Percentiles rank a stretch among this genome's conserved stretches.
Conservation (phyloP, 2,113 vertebrate genomes). For the Peromyscus polionotus region DNA sequence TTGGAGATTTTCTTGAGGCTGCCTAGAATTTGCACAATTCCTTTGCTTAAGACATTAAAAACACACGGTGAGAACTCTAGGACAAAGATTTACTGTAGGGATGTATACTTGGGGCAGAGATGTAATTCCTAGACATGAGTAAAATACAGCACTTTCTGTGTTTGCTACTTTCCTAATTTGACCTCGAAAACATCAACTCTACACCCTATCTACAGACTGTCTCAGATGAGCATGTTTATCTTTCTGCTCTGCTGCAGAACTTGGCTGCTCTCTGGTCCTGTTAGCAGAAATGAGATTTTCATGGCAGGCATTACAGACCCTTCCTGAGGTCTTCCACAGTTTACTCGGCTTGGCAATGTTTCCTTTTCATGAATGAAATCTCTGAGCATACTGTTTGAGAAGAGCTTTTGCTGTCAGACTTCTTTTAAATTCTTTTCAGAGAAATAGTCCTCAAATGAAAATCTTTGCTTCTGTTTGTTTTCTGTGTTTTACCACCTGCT, state of each 20-base stretch:
- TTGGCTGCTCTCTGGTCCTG: constrained; percentile 34
- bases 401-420: neutral
- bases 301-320: neutral
- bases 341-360: neutral
- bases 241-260: constrained; percentile 10
- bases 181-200: constrained; percentile 64
- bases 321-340: neutral
- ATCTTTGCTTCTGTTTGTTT: neutral
- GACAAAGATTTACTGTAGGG: neutral
- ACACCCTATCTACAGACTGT: constrained; percentile 58
- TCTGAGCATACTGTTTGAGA: neutral
- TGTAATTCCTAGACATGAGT: constrained; percentile 46
- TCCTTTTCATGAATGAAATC: neutral
- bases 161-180: constrained; percentile 66
- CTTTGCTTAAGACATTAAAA: neutral
- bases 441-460: neutral
- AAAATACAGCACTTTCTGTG: constrained; percentile 51
- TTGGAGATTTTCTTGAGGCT: constrained; percentile 41
- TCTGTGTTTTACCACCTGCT: neutral
- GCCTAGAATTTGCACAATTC: constrained; percentile 15
- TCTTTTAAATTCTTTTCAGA: constrained; percentile 3
- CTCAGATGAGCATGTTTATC: constrained; percentile 52
- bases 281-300: constrained; percentile 45
- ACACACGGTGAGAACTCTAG: constrained; percentile 27
- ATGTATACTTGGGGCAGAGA: neutral